phyloP scores from a whole-genome alignment of 2,797 vertebrate species.

The Dendrocincla tyrannina region DNA sequence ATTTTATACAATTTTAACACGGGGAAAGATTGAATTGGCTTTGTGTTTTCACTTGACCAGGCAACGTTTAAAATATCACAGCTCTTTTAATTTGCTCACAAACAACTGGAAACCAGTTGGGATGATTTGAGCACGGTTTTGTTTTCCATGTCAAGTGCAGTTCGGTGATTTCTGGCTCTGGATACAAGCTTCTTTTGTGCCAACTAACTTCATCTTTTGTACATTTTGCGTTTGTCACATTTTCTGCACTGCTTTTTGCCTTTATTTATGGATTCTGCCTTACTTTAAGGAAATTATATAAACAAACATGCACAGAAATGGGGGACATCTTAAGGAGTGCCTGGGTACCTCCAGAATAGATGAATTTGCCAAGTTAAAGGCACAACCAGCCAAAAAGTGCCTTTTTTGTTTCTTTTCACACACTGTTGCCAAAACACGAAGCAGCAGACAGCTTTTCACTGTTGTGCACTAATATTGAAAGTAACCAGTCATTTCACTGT shows the following conservation, averaged over 20 bases:
- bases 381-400: conserved; percentile 76
- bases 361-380: conserved; percentile 75
- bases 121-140: conserved; percentile 19
- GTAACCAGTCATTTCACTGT: conserved; percentile 44
- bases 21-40: conserved; percentile 56
- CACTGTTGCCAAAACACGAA: conserved; percentile 4
- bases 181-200: conserved; percentile 59
- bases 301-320: conserved; percentile 62
- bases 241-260: conserved; percentile 66
- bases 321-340: conserved; percentile 68
- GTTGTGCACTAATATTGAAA: conserved; percentile 39
- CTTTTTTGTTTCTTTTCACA: conserved; percentile 66
- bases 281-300: conserved; percentile 63
- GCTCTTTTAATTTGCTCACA: conserved; percentile 39
- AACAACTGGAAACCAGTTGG: conserved; percentile 56
- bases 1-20: conserved; percentile 38
- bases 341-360: conserved; percentile 58
- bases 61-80: conserved; percentile 40
- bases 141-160: conserved; percentile 36
- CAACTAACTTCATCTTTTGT: conserved; percentile 66
- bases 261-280: conserved; percentile 78
- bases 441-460: conserved; percentile 41
- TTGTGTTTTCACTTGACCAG: conserved; percentile 59
- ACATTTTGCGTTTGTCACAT: conserved; percentile 49
- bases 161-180: conserved; percentile 59